Conservation (phyloP, 2,797 vertebrate species). For the Leptodactylus fallax region DNA sequence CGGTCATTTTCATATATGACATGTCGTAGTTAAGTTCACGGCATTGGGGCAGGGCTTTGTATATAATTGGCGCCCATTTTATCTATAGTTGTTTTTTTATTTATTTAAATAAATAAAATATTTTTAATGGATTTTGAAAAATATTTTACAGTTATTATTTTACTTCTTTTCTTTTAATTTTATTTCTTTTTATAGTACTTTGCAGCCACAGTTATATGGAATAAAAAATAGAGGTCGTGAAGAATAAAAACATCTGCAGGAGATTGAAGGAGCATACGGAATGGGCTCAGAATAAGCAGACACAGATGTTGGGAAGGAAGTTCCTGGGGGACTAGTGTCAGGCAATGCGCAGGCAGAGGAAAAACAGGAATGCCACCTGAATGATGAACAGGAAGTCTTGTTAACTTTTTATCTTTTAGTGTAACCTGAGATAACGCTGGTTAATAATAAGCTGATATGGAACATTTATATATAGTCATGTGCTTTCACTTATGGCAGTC, state of each 20-base stretch:
- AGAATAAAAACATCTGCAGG: not conserved
- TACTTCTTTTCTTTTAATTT: too few relatives aligned
- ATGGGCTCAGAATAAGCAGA: not conserved
- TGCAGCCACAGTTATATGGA: not conserved
- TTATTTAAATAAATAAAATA: too few relatives aligned
- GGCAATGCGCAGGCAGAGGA: not conserved
- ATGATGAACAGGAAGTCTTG: not conserved
- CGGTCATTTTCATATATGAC: too few relatives aligned
- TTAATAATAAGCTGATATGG: slow-evolving; percentile 20
- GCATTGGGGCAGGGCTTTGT: too few relatives aligned
- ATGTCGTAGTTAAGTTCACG: too few relatives aligned
- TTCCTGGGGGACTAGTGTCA: slow-evolving; percentile 6
- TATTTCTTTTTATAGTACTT: too few relatives aligned
- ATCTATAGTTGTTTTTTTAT: too few relatives aligned
- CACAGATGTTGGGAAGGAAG: not conserved
- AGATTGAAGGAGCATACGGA: not conserved
- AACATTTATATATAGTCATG: not conserved
- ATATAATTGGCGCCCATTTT: too few relatives aligned
- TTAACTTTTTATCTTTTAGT: slow-evolving; percentile 16
- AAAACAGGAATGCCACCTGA: slow-evolving; percentile 30
- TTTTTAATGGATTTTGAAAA: too few relatives aligned
- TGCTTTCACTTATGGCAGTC: not conserved
- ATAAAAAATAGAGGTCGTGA: not conserved
- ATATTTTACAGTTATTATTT: too few relatives aligned
- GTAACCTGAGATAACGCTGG: slow-evolving; percentile 2